Base-by-base conservation (phyloP, 2,113 vertebrate genomes). In the Dendropsophus ebraccatus region DNA sequence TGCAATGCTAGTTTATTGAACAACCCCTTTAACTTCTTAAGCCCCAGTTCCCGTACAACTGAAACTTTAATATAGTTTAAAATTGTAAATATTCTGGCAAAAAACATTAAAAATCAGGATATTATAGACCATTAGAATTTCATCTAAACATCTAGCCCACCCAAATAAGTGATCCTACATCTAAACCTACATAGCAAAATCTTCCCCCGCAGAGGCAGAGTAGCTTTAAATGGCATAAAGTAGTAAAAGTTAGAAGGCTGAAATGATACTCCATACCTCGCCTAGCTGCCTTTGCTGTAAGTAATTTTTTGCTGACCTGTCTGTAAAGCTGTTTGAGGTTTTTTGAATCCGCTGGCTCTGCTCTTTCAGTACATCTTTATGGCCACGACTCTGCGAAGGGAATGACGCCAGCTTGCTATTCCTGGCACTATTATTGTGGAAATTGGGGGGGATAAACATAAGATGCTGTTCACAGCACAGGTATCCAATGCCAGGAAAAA, bases 291-390 rank as follows among this genome's bases (percentile, higher is more conserved):
- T 49, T 86, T 86, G 47, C 77, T 86, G 84, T 81, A 73, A 56
- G 67, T 73, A 17, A 60, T 86, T 86, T 86, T 86, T 86, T 77
- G 84, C 84, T 86, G 84, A 86, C 77, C 84, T 86, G 77, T 86
- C 84, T 86, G 52, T 86, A 86, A 86, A 86, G 84, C 84, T 80
- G 84, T 86, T 86, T 86, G 84, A 86, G 84, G 84, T 86, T 86
- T 85, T 86, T 73, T 86, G 77, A 86, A 81, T 86, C 65, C 50
- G 84, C 84, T 86, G 65, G 84, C 84, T 86, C 41, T 86, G 84
- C 77, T 86, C 50, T 86, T 86, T 86, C 84, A 72, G 76, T 70
- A 81, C 84, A 86, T 86, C 84, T 86, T 86, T 81, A 86, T 86
- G 84, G 84, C 84, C 52, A 58, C 65, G 67, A 54, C 77, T 86